Conservation (phyloP, 2,113 vertebrate genomes). For the Mobula birostris region DNA sequence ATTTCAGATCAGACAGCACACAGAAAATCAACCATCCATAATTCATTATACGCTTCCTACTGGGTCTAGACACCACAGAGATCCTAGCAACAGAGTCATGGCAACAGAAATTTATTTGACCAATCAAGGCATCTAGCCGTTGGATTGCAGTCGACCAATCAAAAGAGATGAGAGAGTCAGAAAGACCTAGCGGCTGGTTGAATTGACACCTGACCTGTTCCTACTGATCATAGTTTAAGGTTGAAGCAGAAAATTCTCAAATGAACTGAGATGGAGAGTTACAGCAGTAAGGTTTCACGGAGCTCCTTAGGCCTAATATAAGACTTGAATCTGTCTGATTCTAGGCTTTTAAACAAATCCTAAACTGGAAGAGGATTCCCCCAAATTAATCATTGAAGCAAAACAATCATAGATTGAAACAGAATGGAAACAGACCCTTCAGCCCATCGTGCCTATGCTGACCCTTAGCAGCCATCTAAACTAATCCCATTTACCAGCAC, state of each 20-base stretch:
- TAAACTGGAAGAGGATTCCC: neutral
- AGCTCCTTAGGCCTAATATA: neutral
- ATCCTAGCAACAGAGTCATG: slow-evolving; percentile 84
- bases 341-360: neutral
- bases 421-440: too few species aligned
- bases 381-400: neutral
- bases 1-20: slow-evolving; percentile 78
- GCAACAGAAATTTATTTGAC: slow-evolving; percentile 70
- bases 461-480: too few species aligned
- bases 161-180: neutral
- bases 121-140: slow-evolving; percentile 58
- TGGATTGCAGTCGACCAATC: slow-evolving; percentile 59
- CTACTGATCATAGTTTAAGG: neutral
- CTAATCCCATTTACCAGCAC: too few species aligned
- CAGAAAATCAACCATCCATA: slow-evolving; percentile 82
- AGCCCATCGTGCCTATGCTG: too few species aligned
- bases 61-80: slow-evolving; percentile 62
- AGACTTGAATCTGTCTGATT: neutral
- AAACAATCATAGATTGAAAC: too few species aligned
- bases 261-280: neutral
- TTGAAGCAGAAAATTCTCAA: neutral
- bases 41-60: slow-evolving; percentile 84
- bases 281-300: neutral
- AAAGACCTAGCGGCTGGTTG: neutral
- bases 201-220: neutral